These are phyloP conservation scores for Turritopsis dohrnii DNA, from an alignment of 30 jellyfish, hydroid and myxozoan species.

Conservation along the genomic window DNA sequence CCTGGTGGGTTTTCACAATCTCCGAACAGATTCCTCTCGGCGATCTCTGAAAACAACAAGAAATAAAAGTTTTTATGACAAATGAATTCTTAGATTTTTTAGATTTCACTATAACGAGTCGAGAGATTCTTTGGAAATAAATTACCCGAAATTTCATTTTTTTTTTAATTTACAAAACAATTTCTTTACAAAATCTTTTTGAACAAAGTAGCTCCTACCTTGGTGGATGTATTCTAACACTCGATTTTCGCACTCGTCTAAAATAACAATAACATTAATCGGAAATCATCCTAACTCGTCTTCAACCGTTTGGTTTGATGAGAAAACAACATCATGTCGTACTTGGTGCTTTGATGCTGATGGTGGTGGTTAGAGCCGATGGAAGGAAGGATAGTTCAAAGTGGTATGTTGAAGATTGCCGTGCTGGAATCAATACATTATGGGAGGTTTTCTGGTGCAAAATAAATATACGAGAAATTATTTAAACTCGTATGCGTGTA, in stretches of 20 bases:
- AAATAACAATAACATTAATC: not conserved
- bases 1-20: not conserved
- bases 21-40: not conserved
- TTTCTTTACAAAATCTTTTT: too few species aligned
- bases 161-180: not conserved
- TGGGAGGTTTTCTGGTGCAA: not conserved
- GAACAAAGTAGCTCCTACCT: not conserved
- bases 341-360: not conserved
- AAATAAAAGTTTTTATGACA: not conserved
- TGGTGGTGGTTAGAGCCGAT: not conserved
- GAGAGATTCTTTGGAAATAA: not conserved
- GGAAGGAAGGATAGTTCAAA: not conserved
- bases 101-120: not conserved
- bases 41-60: not conserved
- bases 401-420: not conserved
- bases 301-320: too few species aligned
- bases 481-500: too few species aligned
- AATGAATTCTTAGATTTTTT: not conserved
- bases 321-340: not conserved
- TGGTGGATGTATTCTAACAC: not conserved
- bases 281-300: not conserved
- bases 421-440: not conserved
- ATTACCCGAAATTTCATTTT: not conserved
- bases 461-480: too few species aligned
- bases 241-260: not conserved